These are phyloP conservation scores for Clytia hemisphaerica DNA, from an alignment of 30 jellyfish, hydroid and myxozoan species.

Conservation along the genomic window DNA sequence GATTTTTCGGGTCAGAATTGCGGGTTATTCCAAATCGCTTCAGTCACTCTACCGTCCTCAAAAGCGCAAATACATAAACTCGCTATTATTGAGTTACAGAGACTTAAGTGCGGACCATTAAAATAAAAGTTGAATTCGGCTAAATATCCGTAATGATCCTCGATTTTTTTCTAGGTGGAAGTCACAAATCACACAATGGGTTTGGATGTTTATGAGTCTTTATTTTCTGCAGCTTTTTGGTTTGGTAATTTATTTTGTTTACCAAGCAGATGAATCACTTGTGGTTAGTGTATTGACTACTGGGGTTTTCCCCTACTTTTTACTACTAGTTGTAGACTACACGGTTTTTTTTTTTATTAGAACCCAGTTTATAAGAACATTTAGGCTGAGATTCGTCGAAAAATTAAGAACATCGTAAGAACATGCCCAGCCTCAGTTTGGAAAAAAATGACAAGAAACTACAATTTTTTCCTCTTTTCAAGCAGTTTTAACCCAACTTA, in stretches of 20 bases:
- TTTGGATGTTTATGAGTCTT: conserved; percentile 64
- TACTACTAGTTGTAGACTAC: neutral
- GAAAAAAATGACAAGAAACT: too few relatives aligned
- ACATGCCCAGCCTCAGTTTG: too few relatives aligned
- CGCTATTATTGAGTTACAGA: too few relatives aligned
- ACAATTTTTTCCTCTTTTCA: too few relatives aligned
- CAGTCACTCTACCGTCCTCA: too few relatives aligned
- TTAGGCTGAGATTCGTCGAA: too few relatives aligned
- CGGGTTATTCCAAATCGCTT: too few relatives aligned
- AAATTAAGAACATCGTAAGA: too few relatives aligned
- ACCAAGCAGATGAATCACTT: conserved; percentile 62
- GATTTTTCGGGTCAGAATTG: too few relatives aligned
- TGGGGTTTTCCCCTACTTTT: neutral
- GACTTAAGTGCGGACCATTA: too few relatives aligned
- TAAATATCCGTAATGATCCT: neutral
- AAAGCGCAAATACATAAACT: too few relatives aligned
- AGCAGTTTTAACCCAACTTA: too few relatives aligned
- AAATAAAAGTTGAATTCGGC: neutral
- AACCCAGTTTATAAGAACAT: neutral
- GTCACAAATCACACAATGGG: conserved; percentile 60
- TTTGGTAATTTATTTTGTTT: conserved; percentile 48
- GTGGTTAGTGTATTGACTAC: conserved; percentile 29
- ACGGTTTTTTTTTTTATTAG: neutral
- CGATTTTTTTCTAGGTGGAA: conserved; percentile 70
- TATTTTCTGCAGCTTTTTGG: conserved; percentile 58